Evolutionary conservation across 2,113 vertebrate species (phyloP), one percentile per base, ranked within the genome.

Genomic region (Eptesicus fuscus): DNA sequence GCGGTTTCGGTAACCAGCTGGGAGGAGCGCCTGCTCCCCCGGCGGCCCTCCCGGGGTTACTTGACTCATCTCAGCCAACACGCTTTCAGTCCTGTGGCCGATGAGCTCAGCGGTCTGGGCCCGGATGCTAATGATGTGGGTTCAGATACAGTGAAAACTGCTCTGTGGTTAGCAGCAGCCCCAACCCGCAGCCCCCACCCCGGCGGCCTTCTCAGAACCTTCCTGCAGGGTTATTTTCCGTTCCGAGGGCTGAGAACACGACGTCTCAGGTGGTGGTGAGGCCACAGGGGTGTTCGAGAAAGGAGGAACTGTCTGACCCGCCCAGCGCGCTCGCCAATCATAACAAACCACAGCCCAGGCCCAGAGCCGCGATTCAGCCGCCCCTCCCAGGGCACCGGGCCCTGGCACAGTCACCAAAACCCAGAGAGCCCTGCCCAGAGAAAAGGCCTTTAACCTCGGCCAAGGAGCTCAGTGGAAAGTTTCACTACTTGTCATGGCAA

Each of bases 381-480:
- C 30, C 16, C 30, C 87, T 69, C 77, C 80, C 59, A 4, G 67
- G 40, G 18, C 5, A 23, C 91, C 22, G 10, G 82, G 51, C 74
- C 37, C 44, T 12, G 0, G 14, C 0, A 1, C 42, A 28, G 32
- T 92, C 22, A 10, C 87, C 83, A 73, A 83, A 88, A 56, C 90
- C 74, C 87, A 74, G 28, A 77, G 42, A 53, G 87, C 37, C 83
- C 77, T 4, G 13, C 47, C 65, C 65, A 59, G 67, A 77, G 85
- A 69, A 79, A 92, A 80, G 47, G 18, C 16, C 0, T 71, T 70
- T n/a, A 35, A 70, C 40, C 80, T 51, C 40, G 2, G 77, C 94
- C 77, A 74, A 87, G 25, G 25, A 61, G 56, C 90, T 84, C 85
- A 79, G 40, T 82, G 91, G 96, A 88, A 94, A 96, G 67, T 92